These are phyloP conservation scores for Marisa cornuarietis DNA, from an alignment of 1,140 invertebrate species.

Conservation along the genomic window DNA sequence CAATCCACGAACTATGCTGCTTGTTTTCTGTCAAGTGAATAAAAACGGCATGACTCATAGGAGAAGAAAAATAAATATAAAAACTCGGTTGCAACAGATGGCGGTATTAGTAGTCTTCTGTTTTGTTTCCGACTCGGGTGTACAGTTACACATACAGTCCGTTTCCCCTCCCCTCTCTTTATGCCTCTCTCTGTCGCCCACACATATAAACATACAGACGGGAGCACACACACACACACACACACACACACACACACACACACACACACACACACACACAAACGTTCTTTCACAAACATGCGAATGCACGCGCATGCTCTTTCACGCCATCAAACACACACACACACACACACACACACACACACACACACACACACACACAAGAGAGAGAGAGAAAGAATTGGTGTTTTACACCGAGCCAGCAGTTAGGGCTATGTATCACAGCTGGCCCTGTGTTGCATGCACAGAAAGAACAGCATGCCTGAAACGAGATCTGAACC, in stretches of 20 bases:
- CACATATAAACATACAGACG: conserved; percentile 19
- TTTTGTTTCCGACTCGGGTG: no score
- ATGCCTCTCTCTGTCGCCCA: background rate
- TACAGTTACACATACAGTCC: no score
- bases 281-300: conserved; percentile 1
- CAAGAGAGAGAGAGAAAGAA: no score
- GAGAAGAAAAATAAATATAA: no score
- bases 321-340: background rate
- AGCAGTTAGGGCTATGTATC: background rate
- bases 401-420: background rate
- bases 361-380: background rate
- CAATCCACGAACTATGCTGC: no score
- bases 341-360: background rate
- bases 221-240: background rate
- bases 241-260: background rate
- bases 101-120: no score
- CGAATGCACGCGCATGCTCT: background rate
- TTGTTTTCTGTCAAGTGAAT: no score
- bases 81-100: no score
- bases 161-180: background rate
- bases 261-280: background rate
- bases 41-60: no score
- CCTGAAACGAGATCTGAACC: background rate
- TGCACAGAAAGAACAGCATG: background rate
- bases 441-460: no score